Percentiles rank a stretch among this genome's conserved stretches.
These are phyloP conservation scores for Parthenolecanium corni DNA, from an alignment of 2,888 invertebrate genomes.

Conservation along the genomic window DNA sequence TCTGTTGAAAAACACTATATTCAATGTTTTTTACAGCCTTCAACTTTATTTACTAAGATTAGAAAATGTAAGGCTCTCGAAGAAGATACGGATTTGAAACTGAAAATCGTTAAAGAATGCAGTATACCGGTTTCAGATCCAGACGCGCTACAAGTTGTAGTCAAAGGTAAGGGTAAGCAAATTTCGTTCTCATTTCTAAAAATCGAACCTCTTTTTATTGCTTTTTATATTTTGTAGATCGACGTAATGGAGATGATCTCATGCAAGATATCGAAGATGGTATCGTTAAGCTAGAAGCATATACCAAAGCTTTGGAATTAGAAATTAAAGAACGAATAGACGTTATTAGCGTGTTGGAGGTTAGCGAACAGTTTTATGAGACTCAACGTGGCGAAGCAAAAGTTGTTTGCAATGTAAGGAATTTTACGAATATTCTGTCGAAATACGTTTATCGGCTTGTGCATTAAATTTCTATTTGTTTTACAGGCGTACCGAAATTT, in stretches of 20 bases:
- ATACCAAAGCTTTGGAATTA: conserved; percentile 64
- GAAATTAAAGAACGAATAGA: conserved; percentile 72
- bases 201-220: no score
- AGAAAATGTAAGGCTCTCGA: conserved; percentile 61
- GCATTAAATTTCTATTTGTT: conserved; percentile 6
- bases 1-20: conserved; percentile 37
- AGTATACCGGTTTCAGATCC: conserved; percentile 46
- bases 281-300: conserved; percentile 63
- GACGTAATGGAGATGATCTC: conserved; percentile 52
- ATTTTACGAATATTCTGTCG: neutral
- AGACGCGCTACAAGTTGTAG: conserved; percentile 17
- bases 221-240: conserved; percentile 20
- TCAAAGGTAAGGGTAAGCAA: conserved; percentile 13
- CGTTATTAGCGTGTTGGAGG: conserved; percentile 62
- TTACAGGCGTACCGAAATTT: conserved; percentile 87
- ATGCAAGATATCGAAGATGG: conserved; percentile 77
- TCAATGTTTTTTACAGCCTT: conserved; percentile 46
- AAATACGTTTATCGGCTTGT: neutral
- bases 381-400: conserved; percentile 88
- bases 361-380: conserved; percentile 75
- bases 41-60: conserved; percentile 61
- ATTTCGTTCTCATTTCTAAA: neutral
- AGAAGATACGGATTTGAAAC: conserved; percentile 58
- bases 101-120: conserved; percentile 54
- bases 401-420: conserved; percentile 84